Base-by-base conservation (phyloP, 2,797 vertebrate species). In the Darevskia mixta region DNA sequence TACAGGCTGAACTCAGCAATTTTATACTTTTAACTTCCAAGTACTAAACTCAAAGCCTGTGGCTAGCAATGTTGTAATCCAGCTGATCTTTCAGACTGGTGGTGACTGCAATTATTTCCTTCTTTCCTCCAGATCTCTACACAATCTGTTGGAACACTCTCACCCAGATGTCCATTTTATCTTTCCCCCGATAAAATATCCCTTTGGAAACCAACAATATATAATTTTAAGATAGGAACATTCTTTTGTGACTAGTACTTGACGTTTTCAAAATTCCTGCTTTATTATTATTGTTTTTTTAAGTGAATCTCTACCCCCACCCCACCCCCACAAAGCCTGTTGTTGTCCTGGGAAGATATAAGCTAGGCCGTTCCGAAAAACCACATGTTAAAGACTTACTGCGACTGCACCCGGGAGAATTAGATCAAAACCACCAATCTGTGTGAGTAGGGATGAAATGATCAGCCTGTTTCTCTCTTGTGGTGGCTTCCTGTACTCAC, bases 21-120 rank as follows among this genome's bases (percentile, higher is more conserved):
- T 92, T 88, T 81, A 85, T 80, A 29, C 80, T 82, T 88, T 90
- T 80, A 81, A 92, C 29, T 91, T 90, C 79, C 55, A 88, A 91
- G 64, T 82, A 75, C 7, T 93, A 82, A 90, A 85, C 90, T 32
- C 15, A 0, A 1, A 90, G 89, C 72, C 87, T 61, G 29, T 89
- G 79, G 73, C 88, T 81, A 66, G 25, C 49, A 1, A 0, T 1
- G 6, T 11, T 67, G 38, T 55, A 61, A 25, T 90, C 45, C 55
- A 79, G 64, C 79, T 89, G 84, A 86, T n/a, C 87, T 5, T 43
- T 3, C 20, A 89, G 10, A 69, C 3, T 64, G 86, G 25, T 27
- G 41, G 88, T 38, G 10, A 3, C 23, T 83, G 90, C 67, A 86
- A 5, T 89, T 90, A 76, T 78, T 91, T 83, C 87, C 49, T 43